Conservation (phyloP, 2,113 vertebrate genomes). For the Aspiorhynchus laticeps region DNA sequence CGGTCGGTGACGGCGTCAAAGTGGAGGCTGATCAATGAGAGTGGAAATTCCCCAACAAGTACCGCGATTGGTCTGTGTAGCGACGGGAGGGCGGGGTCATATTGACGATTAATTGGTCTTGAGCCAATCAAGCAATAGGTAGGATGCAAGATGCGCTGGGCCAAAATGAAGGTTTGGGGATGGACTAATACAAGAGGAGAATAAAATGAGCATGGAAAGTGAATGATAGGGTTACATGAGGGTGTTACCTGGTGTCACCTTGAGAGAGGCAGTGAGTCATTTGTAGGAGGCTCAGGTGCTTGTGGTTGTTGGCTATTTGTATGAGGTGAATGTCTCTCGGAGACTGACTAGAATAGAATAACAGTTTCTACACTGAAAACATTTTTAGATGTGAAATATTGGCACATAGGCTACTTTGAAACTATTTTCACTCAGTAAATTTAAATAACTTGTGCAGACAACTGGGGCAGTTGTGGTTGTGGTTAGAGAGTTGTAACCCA, state of each 20-base stretch:
- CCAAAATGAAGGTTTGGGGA: not conserved
- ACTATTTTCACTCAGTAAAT: too few relatives aligned
- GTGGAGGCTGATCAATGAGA: slow-evolving; percentile 48
- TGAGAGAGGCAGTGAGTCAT: slow-evolving; percentile 50
- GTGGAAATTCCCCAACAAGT: slow-evolving; percentile 64
- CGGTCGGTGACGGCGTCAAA: slow-evolving; percentile 57
- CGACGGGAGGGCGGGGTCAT: slow-evolving; percentile 2
- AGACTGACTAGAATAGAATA: slow-evolving; percentile 13
- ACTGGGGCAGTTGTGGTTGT: too few relatives aligned
- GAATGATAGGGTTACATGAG: not conserved
- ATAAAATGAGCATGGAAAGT: not conserved
- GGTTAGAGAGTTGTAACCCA: too few relatives aligned
- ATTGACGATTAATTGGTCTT: slow-evolving; percentile 17
- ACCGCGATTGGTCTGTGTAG: slow-evolving; percentile 43
- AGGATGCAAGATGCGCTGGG: not conserved
- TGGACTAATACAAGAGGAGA: not conserved
- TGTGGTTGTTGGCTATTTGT: slow-evolving; percentile 11
- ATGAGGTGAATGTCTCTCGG: slow-evolving; percentile 17
- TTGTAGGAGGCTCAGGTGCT: not conserved
- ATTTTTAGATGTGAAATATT: not conserved
- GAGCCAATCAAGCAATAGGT: slow-evolving; percentile 51
- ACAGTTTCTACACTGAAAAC: not conserved
- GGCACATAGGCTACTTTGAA: not conserved
- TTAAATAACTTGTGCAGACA: too few relatives aligned
- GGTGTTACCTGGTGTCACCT: slow-evolving; percentile 65